Conservation (phyloP, 2,113 vertebrate genomes). For the Eulemur rufifrons region DNA sequence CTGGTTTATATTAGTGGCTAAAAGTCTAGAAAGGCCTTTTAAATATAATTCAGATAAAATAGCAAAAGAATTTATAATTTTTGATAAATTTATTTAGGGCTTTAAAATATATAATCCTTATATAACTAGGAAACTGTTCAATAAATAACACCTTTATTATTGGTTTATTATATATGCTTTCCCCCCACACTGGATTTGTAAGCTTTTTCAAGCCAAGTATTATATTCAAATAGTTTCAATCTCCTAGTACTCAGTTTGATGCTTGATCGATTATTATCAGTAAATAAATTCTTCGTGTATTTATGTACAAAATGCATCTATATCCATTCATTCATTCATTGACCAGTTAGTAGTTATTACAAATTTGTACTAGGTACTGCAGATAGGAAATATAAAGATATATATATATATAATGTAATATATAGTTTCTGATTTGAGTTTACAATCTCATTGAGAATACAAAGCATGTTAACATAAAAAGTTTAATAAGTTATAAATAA, state of each 20-base stretch:
- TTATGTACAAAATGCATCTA: not conserved
- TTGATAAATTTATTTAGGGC: not conserved
- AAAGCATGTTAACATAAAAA: not conserved
- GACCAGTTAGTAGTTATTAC: not conserved
- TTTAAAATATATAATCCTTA: not conserved
- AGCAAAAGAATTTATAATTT: not conserved
- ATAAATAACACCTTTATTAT: not conserved
- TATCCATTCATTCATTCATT: not conserved
- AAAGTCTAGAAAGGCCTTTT: not conserved
- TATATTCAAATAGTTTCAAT: not conserved
- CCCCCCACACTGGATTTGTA: not conserved
- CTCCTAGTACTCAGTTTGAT: not conserved
- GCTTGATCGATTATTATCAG: not conserved
- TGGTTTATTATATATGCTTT: not conserved
- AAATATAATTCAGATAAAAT: not conserved
- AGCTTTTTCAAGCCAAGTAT: not conserved
- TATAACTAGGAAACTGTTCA: not conserved
- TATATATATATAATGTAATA: not conserved
- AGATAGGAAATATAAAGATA: not conserved
- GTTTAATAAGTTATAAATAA: not conserved
- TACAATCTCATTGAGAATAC: not conserved
- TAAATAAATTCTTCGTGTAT: not conserved
- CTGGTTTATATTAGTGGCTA: not conserved
- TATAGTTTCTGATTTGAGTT: not conserved
- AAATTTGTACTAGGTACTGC: not conserved